Evolutionary conservation across 1,140 invertebrate genomes (phyloP), one percentile per base, ranked within the genome.

Genomic region (Vollenhovia emeryi): DNA sequence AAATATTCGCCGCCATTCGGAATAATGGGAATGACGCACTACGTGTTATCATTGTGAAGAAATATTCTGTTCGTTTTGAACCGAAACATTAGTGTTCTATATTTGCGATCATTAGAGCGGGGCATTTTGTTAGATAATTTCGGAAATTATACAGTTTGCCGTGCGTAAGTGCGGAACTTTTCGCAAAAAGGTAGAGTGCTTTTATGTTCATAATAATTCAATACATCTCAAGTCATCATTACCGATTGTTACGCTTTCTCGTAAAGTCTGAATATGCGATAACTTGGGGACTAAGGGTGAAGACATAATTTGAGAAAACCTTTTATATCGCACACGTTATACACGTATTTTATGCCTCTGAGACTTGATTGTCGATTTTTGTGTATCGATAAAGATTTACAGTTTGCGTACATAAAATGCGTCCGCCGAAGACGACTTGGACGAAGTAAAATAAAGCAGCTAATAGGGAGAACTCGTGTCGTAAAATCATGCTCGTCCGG

Each of bases 401-500:
- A 66, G 74, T 85, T 85, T 55, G 74, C 48, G 74, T 78, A 64
- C 48, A 40, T 79, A 66, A 79, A 78, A 33, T 9, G 21, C 48
- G 74, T 7, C 7, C n/a, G 60, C 27, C 21, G 6, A 18, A 66
- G 36, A 78, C 36, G 83, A 55, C 33, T 76, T n/a, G 33, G 21
- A 9, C n/a, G 27, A 64, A 64, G 45, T 27, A 24, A 86, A 87
- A 80, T 87, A 80, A 88, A 89, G 80, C 80, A 80, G 78, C 88
- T 91, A 88, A 90, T 91, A 88, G 85, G 74, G 13, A 43, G 55
- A 76, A 33, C 55, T 78, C 21, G 69, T 73, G 75, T 85, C 88
- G 68, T 91, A 90, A 91, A 91, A 87, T 89, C 86, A 88, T 87
- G 86, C 60, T 62, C 40, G 79, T 62, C 66, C 59, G 88, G 87